Evolutionary conservation across 1,140 invertebrate species (phyloP).

Genomic region (Ruditapes philippinarum): DNA sequence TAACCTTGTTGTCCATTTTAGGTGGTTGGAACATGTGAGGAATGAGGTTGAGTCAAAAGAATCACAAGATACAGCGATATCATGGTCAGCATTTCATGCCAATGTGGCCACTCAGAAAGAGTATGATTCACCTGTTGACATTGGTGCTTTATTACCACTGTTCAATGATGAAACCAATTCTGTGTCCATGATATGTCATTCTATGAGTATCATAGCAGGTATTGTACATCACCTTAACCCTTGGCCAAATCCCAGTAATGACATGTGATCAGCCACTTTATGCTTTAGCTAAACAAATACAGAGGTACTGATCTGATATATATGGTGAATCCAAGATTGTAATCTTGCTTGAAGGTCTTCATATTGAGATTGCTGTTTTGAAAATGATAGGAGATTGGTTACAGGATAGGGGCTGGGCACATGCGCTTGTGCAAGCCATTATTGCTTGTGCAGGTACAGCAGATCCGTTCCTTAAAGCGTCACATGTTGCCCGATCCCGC

Average conservation of each 20-base stretch:
- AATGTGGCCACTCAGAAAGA: no score
- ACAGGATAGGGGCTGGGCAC: slow-evolving; percentile 72
- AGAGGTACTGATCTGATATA: slow-evolving; percentile 67
- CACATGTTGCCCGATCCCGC: slow-evolving; percentile 35
- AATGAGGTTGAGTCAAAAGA: no score
- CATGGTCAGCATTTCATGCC: no score
- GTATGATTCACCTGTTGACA: no score
- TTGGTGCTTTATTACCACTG: no score
- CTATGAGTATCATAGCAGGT: slow-evolving; percentile 68
- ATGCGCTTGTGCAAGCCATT: slow-evolving; percentile 50
- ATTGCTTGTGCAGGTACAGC: slow-evolving; percentile 44
- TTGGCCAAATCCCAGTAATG: slow-evolving; percentile 73
- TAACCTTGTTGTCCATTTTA: no score
- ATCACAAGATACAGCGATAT: no score
- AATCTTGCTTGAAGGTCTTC: slow-evolving; percentile 63
- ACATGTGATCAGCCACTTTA: slow-evolving; percentile 73
- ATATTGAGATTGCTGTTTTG: slow-evolving; percentile 58
- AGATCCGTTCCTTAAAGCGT: slow-evolving; percentile 60
- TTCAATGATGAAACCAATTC: slow-evolving; percentile 56
- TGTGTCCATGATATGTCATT: slow-evolving; percentile 67
- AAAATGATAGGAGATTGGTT: slow-evolving; percentile 65
- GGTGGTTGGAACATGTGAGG: no score
- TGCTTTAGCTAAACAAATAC: slow-evolving; percentile 71
- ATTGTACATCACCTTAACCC: slow-evolving; percentile 71
- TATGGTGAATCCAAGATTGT: slow-evolving; percentile 68